Conservation (phyloP, 2,888 invertebrate species). For the Lasioglossum villosulum region DNA sequence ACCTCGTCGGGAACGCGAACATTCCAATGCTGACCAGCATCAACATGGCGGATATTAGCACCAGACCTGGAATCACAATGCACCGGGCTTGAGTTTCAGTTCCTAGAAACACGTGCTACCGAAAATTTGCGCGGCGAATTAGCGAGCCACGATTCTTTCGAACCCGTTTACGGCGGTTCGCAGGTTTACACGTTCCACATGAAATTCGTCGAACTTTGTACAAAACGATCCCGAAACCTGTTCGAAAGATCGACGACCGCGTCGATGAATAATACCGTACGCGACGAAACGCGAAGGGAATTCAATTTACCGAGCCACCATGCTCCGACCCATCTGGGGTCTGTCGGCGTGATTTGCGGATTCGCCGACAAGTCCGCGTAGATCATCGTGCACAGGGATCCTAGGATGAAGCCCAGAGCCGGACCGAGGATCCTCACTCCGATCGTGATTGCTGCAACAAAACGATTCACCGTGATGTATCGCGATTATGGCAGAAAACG, state of each 20-base stretch:
- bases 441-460: slow-evolving; percentile 92
- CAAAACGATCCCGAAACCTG: neutral
- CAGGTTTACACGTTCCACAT: neutral
- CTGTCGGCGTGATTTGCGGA: slow-evolving; percentile 91
- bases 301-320: slow-evolving; percentile 96
- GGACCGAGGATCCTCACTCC: slow-evolving; percentile 96
- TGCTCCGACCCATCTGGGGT: slow-evolving; percentile 97
- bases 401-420: slow-evolving; percentile 95
- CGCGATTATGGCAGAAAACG: neutral
- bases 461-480: neutral
- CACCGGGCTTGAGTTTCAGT: neutral
- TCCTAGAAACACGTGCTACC: neutral
- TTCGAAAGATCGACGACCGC: slow-evolving; percentile 5
- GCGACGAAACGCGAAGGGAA: neutral
- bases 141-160: neutral
- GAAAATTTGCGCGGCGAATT: slow-evolving; percentile 4
- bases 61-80: slow-evolving; percentile 88
- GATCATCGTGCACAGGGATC: slow-evolving; percentile 94
- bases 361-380: slow-evolving; percentile 92
- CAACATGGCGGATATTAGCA: slow-evolving; percentile 93
- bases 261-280: neutral
- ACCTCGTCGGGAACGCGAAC: slow-evolving; percentile 95
- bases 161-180: neutral
- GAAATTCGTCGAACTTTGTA: neutral
- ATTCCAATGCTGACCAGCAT: slow-evolving; percentile 94